Evolutionary conservation across 35 echinoderm and acorn worm species (phyloP), one percentile per base, ranked within the genome.

Genomic region (Eucidaris tribuloides): DNA sequence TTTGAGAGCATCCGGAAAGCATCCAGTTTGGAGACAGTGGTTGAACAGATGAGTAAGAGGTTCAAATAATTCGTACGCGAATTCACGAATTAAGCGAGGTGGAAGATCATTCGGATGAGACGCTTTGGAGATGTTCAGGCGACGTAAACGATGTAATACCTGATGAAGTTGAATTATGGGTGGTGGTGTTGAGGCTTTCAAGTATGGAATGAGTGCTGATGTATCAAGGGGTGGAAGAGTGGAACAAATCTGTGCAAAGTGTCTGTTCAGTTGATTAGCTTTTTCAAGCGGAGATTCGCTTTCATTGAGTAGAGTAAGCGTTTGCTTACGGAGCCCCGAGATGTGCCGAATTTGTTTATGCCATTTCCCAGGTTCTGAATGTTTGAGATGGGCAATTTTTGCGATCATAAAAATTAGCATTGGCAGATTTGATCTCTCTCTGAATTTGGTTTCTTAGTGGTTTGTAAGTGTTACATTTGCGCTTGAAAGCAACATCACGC

Each of bases 1-100:
- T 76, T 86, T 86, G 45, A 65, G 77, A 19, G 52, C 25, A 32
- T 71, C 64, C 5, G 64, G 63, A 49, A 74, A 85, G 1, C 42
- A 74, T 71, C 83, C 83, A 18, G n/a, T 36, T 72, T 74, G 52
- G 13, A 74, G 45, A 30, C 15, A 43, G 17, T 23, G 19, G 64
- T 74, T 85, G 63, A 85, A 85, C 14, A 72, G 44, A 50, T 27
- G n/a, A n/a, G n/a, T n/a, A n/a, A n/a, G n/a, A 33, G 62, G 83
- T 49, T 46, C 41, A 15, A 65, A 68, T 14, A 85, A 18, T 45
- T 85, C 83, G 76, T 42, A 85, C 5, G 62, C 62, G 4, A 72
- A 85, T 45, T 85, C 62, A 29, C 54, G 45, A 15, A 85, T 76
- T 7, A 86, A 20, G 30, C 28, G 46, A 3, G 41, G 37, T 2